Evolutionary conservation across 2,113 vertebrate genomes (phyloP), one percentile per base, ranked within the genome.

Genomic region (Sakesphorus luctuosus): DNA sequence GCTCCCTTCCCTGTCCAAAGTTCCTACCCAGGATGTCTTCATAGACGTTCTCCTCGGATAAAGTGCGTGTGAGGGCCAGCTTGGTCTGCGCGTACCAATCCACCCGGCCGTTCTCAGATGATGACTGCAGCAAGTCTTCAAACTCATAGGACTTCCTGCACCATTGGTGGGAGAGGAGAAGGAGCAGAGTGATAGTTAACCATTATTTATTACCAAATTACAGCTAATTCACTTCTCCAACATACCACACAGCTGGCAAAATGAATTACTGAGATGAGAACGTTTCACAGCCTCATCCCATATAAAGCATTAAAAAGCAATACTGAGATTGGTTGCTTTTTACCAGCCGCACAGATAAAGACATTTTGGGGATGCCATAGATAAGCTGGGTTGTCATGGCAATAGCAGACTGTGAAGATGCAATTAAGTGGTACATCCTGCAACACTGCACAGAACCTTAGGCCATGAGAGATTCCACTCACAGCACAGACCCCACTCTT

Each of bases 41-140:
- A 3, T 99, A 99, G 98, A 99, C 97, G 58, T 99, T 99, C 96
- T 99, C 99, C 93, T 99, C 99, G 2, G 99, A 99, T 98, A 99
- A 99, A 98, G 99, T 99, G 98, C 99, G 99, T 91, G 99, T 98
- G 59, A 99, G 98, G 56, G 99, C 98, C 97, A 99, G 96, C 96
- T 98, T 99, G 49, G 99, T 98, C 97, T 99, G 99, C 38, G 99
- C 99, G 1, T 99, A 99, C 99, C 99, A 99, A 95, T 99, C 99
- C 83, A 98, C 99, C 76, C 98, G 97, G 90, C 98, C 98, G 40
- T 97, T 98, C 85, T 99, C 98, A 2, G 98, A 96, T 0, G 98
- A 98, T 1, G 98, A 98, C 98, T 99, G 99, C 80, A 99, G 97
- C 88, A 99, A 94, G 95, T 99, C 99, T 96, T 99, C 99, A 93